Percentiles rank a stretch among this genome's conserved stretches.
Evolutionary conservation across 2,797 vertebrate genomes (phyloP).

Genomic region (Pangasius djambal): DNA sequence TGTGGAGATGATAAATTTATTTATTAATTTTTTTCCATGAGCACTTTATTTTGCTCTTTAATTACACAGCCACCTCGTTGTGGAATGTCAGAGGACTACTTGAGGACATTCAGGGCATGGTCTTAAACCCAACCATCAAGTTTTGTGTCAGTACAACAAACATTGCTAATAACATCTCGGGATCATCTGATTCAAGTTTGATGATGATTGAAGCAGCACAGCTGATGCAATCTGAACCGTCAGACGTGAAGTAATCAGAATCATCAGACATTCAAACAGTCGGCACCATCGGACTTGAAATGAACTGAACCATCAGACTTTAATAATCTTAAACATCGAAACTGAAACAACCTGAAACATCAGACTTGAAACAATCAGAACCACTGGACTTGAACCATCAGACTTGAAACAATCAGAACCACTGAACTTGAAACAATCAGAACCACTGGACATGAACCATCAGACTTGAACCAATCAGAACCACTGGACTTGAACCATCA

Average conservation of each 20-base stretch:
- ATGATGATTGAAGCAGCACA: not conserved
- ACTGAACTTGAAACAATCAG: too few species aligned
- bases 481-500: not conserved
- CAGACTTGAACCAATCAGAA: too few species aligned
- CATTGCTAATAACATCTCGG: not conserved
- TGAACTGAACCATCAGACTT: not conserved
- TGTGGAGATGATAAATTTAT: too few species aligned
- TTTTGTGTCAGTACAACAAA: not conserved
- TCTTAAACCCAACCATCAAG: not conserved
- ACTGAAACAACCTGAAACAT: too few species aligned
- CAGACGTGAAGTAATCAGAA: not conserved
- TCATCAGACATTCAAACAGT: too few species aligned
- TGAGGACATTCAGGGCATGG: not conserved
- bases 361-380: too few species aligned
- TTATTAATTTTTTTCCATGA: too few species aligned
- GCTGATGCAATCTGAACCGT: not conserved
- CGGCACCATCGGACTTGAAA: not conserved
- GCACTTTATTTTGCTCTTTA: not conserved
- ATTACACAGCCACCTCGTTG: not conserved
- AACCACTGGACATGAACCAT: too few species aligned
- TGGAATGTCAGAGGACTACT: not conserved
- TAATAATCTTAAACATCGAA: too few species aligned
- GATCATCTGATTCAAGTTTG: not conserved
- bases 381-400: not conserved
- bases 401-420: not conserved